Conservation (phyloP, 2,113 vertebrate genomes). For the Paralichthys olivaceus region DNA sequence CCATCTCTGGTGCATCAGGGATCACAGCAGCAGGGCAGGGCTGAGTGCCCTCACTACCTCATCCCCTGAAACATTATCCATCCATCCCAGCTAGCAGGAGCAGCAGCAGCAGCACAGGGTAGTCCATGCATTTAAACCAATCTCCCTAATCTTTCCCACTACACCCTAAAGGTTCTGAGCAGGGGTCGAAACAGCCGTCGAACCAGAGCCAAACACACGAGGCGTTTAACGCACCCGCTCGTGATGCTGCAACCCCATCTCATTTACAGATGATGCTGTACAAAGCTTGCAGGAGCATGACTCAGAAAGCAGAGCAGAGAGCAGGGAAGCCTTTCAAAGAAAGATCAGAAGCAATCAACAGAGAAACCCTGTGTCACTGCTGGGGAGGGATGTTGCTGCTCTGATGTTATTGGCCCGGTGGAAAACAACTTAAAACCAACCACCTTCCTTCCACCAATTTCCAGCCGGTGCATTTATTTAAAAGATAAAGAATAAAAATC, state of each 20-base stretch:
- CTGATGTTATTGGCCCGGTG: slow-evolving; percentile 16
- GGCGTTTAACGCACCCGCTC: slow-evolving; percentile 24
- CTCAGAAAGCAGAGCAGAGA: slow-evolving; percentile 53
- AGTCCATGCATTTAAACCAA: slow-evolving; percentile 43
- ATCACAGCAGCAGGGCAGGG: slow-evolving; percentile 72
- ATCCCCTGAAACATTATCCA: slow-evolving; percentile 76
- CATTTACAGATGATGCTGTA: slow-evolving; percentile 41
- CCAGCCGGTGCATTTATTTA: slow-evolving; percentile 34
- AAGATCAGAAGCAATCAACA: slow-evolving; percentile 65
- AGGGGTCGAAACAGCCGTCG: slow-evolving; percentile 18
- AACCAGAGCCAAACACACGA: slow-evolving; percentile 2
- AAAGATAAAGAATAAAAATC: slow-evolving; percentile 27
- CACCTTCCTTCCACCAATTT: slow-evolving; percentile 25
- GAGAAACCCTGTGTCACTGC: slow-evolving; percentile 54
- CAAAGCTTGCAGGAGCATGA: slow-evolving; percentile 58
- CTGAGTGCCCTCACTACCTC: slow-evolving; percentile 70
- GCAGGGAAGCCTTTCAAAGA: slow-evolving; percentile 51
- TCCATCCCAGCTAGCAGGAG: slow-evolving; percentile 43
- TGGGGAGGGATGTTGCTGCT: slow-evolving; percentile 45
- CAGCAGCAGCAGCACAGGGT: slow-evolving; percentile 29
- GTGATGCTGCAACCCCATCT: slow-evolving; percentile 26
- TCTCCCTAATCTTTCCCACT: slow-evolving; percentile 29
- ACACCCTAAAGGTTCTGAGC: slow-evolving; percentile 2
- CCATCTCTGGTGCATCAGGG: slow-evolving; percentile 71
- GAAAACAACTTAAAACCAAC: slow-evolving; percentile 18